Conservation (phyloP, 2,797 vertebrate species). For the Neosilurus hyrtlii region DNA sequence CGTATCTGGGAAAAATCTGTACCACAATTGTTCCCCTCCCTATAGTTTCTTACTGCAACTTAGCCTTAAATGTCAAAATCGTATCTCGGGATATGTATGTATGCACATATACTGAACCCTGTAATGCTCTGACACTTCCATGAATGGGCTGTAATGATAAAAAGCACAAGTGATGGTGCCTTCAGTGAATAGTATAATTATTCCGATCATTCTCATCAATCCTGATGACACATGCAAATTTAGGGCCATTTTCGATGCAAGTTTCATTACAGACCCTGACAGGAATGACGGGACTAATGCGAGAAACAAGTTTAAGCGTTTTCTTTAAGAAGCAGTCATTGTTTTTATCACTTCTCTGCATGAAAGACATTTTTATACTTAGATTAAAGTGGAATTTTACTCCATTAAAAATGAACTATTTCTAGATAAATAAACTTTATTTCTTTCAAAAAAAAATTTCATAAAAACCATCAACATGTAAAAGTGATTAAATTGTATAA, state of each 20-base stretch:
- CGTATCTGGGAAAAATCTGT: too few species aligned
- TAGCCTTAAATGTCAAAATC: constrained; percentile 21
- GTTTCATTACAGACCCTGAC: constrained; percentile 21
- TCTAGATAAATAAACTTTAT: neutral
- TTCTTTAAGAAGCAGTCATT: neutral
- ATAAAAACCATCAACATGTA: too few species aligned
- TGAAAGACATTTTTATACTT: neutral
- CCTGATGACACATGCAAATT: constrained; percentile 42
- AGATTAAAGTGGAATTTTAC: neutral
- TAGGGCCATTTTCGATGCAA: constrained; percentile 8
- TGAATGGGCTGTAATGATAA: constrained; percentile 36
- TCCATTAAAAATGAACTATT: neutral
- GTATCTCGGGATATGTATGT: constrained; percentile 39
- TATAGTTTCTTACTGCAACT: neutral
- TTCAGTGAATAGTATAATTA: constrained; percentile 36
- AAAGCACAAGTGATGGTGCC: constrained; percentile 19
- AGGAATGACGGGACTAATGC: neutral
- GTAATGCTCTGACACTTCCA: constrained; percentile 5
- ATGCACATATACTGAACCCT: constrained; percentile 29
- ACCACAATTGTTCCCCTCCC: neutral
- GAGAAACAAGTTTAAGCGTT: constrained; percentile 1
- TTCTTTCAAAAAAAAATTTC: too few species aligned
- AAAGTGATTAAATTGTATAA: neutral
- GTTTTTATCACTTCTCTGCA: neutral
- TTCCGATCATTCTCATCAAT: constrained; percentile 30